Base-by-base conservation (phyloP, 2,888 invertebrate species). In the Spisula solida region DNA sequence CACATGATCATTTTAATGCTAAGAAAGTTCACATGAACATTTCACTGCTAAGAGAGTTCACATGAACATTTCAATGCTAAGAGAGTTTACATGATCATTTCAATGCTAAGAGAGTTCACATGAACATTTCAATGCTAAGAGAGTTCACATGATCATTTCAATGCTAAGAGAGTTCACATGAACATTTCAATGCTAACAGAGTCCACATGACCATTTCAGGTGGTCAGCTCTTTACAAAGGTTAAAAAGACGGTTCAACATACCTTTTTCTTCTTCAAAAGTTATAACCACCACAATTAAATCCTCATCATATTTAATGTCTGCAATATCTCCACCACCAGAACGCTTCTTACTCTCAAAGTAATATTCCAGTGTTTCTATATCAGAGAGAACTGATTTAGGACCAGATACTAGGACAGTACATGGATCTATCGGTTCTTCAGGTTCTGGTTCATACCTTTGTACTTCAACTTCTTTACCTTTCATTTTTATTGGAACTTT, bases 251-350 rank as follows among this genome's bases (percentile, higher is more conserved):
- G 2, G 41, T 41, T 8, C 41, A 5, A 41, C 41, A 41, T 86
- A 92, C 92, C 90, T 88, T 89, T 87, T 31, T 89, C 90, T 18
- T 80, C 56, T 34, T 81, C 48, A 82, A 89, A 90, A 14, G 89
- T 89, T 6, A 92, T 66, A 29, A 81, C 82, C 16, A 80, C 82
- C 10, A 80, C 82, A 80, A 80, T 78, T 18, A 84, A 86, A 25
- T 82, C 56, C 41, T 79, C 83, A 18, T 81, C 47, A 51, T 78
- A 66, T 20, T 82, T 31, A 14, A 88, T 60, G 0, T 82, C 81
- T 34, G 25, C 83, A 48, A 92, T 88, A 0, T 87, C 87, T 6
- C 88, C 90, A n/a, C 91, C 92, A 51, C 88, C 91, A 55, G 86
- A 87, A n/a, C 79, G 55, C 31, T 56, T 88, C 31, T 85, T 83